Conservation (phyloP, 2,113 vertebrate genomes). For the Mirza zaza region DNA sequence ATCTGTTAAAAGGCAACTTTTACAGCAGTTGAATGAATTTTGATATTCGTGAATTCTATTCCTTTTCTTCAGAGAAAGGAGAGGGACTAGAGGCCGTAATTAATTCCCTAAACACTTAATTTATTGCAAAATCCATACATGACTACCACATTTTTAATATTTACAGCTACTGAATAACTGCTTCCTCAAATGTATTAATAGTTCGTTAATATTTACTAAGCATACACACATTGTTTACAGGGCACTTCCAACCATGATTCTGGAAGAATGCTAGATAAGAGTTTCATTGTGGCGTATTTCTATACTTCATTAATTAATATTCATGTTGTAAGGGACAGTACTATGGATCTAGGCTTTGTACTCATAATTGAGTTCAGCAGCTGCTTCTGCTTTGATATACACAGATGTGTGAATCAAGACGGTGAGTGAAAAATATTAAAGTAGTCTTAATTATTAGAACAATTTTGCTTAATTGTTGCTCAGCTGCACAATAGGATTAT, state of each 20-base stretch:
- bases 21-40: background rate
- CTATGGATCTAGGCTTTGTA: slow-evolving; percentile 37
- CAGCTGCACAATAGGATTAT: slow-evolving; percentile 47
- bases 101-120: slow-evolving; percentile 12
- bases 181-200: slow-evolving; percentile 14
- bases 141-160: slow-evolving; percentile 28
- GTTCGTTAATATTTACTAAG: slow-evolving; percentile 49
- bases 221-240: slow-evolving; percentile 38
- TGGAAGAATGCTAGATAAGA: slow-evolving; percentile 60
- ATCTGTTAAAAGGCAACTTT: background rate
- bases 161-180: background rate
- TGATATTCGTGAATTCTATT: background rate
- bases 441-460: slow-evolving; percentile 67
- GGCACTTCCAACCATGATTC: background rate
- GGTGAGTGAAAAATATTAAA: slow-evolving; percentile 46
- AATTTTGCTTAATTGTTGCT: slow-evolving; percentile 62
- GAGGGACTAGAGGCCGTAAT: background rate
- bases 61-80: slow-evolving; percentile 23
- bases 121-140: slow-evolving; percentile 27
- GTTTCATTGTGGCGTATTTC: slow-evolving; percentile 61
- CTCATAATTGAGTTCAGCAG: slow-evolving; percentile 66
- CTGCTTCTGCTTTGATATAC: slow-evolving; percentile 65
- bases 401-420: slow-evolving; percentile 53
- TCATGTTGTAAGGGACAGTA: slow-evolving; percentile 45
- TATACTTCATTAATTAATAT: slow-evolving; percentile 68